Evolutionary conservation across 92 coral and sea anemone species (phyloP).

Genomic region (Epizoanthus illoricatus): DNA sequence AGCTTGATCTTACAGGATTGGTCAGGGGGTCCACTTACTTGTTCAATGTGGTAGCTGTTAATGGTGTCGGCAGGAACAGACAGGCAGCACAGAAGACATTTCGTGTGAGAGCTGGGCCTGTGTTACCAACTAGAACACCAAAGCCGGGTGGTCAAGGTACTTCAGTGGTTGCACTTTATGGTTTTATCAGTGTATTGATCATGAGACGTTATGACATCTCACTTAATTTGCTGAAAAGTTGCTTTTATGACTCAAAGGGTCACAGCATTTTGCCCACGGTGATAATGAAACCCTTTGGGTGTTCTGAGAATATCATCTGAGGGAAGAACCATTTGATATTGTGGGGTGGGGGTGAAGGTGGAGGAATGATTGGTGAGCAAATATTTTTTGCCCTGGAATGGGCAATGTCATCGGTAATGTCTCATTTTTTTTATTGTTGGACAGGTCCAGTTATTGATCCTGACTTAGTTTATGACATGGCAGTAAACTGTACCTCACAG

Average conservation of each 20-base stretch:
- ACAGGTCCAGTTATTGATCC: slow-evolving; percentile 30
- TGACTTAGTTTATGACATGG: slow-evolving; percentile 63
- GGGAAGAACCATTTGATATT: too few relatives aligned
- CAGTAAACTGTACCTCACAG: slow-evolving; percentile 73
- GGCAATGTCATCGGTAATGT: background rate
- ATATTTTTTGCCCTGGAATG: too few relatives aligned
- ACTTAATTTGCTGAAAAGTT: too few relatives aligned
- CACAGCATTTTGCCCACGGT: too few relatives aligned
- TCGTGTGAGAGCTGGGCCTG: slow-evolving; percentile 38
- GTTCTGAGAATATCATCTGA: too few relatives aligned
- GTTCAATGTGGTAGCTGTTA: slow-evolving; percentile 68
- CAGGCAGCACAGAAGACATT: slow-evolving; percentile 75
- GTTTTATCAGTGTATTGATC: too few relatives aligned
- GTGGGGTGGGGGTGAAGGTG: too few relatives aligned
- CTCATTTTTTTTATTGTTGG: background rate
- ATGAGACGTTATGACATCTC: too few relatives aligned
- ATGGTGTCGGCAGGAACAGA: slow-evolving; percentile 65
- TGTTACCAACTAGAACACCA: slow-evolving; percentile 14
- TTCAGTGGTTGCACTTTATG: too few relatives aligned
- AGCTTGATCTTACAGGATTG: slow-evolving; percentile 62
- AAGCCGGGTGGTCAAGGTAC: background rate
- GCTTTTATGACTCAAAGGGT: too few relatives aligned
- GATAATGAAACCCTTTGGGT: too few relatives aligned
- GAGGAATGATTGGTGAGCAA: too few relatives aligned
- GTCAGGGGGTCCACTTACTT: slow-evolving; percentile 56